phyloP scores from a whole-genome alignment of 2,888 invertebrate species.

The Ochropleura leucogaster region DNA sequence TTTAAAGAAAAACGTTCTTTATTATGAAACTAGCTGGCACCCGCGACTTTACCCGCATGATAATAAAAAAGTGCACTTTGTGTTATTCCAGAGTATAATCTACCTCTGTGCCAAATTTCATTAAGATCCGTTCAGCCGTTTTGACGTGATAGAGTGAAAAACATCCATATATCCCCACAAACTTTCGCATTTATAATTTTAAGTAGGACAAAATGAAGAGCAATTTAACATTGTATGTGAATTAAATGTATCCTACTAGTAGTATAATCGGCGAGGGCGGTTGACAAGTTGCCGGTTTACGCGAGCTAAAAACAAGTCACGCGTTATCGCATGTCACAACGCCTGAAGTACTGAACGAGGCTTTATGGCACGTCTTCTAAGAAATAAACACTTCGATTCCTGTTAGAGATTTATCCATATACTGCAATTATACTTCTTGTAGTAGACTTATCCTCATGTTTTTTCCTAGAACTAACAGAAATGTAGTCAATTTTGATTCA shows the following conservation, averaged over 20 bases:
- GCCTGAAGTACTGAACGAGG: not conserved
- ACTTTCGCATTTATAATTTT: no score
- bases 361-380: slow-evolving; percentile 2
- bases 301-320: not conserved
- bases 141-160: no score
- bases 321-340: not conserved
- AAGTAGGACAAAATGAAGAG: no score
- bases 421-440: slow-evolving; percentile 19
- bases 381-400: slow-evolving; percentile 14
- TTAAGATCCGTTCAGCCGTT: no score
- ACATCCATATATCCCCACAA: no score
- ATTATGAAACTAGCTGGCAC: no score
- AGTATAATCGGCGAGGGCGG: not conserved
- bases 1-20: not conserved
- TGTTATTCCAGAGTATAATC: no score
- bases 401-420: slow-evolving; percentile 23
- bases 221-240: no score
- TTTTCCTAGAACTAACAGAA: slow-evolving; percentile 17
- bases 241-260: not conserved
- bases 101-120: no score
- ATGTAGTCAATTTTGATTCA: not conserved
- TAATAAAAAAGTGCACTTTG: no score
- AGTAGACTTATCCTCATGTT: not conserved
- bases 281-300: not conserved
- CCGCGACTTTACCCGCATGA: no score